A percentile compares a stretch with the other conserved stretches of the same genome.
These are phyloP conservation scores for Brachionus plicatilis DNA, from an alignment of 1,140 invertebrate species.

Conservation along the genomic window DNA sequence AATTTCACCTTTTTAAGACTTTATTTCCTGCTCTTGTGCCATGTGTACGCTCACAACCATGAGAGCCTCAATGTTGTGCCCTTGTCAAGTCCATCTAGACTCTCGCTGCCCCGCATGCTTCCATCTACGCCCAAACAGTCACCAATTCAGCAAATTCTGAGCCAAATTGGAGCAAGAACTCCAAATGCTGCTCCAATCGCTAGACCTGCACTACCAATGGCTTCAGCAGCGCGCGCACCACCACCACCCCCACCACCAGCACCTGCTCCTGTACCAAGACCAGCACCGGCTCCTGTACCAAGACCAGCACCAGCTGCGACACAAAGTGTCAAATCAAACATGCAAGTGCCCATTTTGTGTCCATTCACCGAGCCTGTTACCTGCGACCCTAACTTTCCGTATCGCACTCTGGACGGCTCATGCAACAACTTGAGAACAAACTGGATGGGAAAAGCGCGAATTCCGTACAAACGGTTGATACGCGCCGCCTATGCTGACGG, in stretches of 20 bases:
- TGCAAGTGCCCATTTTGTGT: constrained; percentile 7
- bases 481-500: constrained; percentile 66
- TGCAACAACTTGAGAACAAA: constrained; percentile 81
- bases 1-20: not conserved
- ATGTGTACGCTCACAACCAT: not conserved
- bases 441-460: constrained; percentile 68
- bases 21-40: not conserved
- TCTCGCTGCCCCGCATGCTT: not conserved
- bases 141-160: not conserved
- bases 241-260: not conserved
- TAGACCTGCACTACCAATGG: not conserved
- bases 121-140: not conserved
- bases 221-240: not conserved
- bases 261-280: not conserved
- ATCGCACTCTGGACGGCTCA: constrained; percentile 68
- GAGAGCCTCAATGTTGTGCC: not conserved
- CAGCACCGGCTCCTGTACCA: not conserved
- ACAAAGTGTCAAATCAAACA: not conserved
- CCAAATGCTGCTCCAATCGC: not conserved
- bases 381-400: constrained; percentile 49
- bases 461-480: constrained; percentile 69
- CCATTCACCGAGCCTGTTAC: not conserved
- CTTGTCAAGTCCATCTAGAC: not conserved
- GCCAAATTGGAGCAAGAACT: not conserved
- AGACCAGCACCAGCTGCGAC: not conserved